These are phyloP conservation scores for Cottus gobio DNA, from an alignment of 2,113 vertebrate species.

Conservation along the genomic window DNA sequence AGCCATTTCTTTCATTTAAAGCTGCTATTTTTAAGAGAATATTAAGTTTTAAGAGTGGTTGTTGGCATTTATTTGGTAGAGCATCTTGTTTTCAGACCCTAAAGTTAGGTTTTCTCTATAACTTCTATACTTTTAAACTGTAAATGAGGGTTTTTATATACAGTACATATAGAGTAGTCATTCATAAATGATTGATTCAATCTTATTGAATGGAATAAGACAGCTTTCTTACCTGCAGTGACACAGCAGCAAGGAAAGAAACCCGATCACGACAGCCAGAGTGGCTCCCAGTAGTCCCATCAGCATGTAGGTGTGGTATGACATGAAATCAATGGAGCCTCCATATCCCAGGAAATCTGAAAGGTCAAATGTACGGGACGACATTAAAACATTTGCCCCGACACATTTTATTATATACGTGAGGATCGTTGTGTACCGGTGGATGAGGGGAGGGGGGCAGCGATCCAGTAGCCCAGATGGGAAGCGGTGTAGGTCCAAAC, in stretches of 20 bases:
- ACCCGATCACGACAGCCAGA: slow-evolving; percentile 87
- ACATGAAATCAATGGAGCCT: slow-evolving; percentile 87
- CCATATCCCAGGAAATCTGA: slow-evolving; percentile 85
- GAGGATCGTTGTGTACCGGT: slow-evolving; percentile 83
- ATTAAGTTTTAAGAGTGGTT: not conserved
- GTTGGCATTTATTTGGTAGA: not conserved
- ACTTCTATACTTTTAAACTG: not conserved
- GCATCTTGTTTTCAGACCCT: not conserved
- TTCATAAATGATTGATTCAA: not conserved
- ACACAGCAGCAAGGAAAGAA: slow-evolving; percentile 91
- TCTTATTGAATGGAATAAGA: not conserved
- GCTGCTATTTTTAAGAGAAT: not conserved
- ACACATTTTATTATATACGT: not conserved
- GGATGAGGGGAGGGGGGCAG: slow-evolving; percentile 86
- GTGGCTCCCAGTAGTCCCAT: slow-evolving; percentile 92
- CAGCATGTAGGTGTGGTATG: slow-evolving; percentile 91
- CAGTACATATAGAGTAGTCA: not conserved
- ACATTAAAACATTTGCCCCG: not conserved
- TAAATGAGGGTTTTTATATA: not conserved
- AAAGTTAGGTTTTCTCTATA: not conserved
- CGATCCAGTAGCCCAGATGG: slow-evolving; percentile 93
- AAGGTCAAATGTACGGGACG: not conserved
- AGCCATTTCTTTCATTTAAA: not conserved
- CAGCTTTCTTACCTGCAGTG: slow-evolving; percentile 90
- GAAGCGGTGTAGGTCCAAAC: slow-evolving; percentile 92